Conservation (phyloP, 1,140 invertebrate genomes). For the Pararge aegeria region DNA sequence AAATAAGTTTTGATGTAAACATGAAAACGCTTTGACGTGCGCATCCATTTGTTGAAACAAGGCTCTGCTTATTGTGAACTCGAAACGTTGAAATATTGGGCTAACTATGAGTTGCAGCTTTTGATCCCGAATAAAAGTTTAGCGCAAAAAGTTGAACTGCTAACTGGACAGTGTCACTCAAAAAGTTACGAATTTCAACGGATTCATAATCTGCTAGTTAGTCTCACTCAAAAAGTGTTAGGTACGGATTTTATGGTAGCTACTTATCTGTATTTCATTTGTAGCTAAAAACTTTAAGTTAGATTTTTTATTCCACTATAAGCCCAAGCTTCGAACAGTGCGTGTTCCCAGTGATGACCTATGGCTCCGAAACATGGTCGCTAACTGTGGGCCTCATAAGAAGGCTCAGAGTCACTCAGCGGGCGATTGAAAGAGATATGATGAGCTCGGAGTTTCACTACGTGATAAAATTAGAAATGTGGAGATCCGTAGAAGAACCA, state of each 20-base stretch:
- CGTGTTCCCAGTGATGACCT: too few species aligned
- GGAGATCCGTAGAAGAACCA: too few species aligned
- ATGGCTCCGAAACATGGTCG: too few species aligned
- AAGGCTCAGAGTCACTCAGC: too few species aligned
- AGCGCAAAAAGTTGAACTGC: conserved; percentile 5
- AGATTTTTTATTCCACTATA: too few species aligned
- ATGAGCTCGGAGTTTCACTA: too few species aligned
- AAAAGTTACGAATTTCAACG: too few species aligned
- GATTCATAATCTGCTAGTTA: background rate
- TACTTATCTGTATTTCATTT: background rate
- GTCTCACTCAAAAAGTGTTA: background rate
- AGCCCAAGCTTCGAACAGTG: too few species aligned
- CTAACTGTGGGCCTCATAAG: too few species aligned
- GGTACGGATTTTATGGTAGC: background rate
- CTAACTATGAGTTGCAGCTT: conserved; percentile 1
- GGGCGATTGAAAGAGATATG: too few species aligned
- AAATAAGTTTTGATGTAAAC: conserved; percentile 18
- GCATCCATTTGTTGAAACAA: conserved; percentile 18
- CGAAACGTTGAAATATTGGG: conserved; percentile 15
- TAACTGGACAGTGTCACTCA: conserved; percentile 6
- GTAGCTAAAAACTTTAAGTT: too few species aligned
- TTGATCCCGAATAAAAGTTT: conserved; percentile 8
- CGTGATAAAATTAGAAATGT: too few species aligned
- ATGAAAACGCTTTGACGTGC: conserved; percentile 24
- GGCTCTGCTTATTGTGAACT: background rate